Evolutionary conservation across 1,140 invertebrate species (phyloP), one percentile per base, ranked within the genome.

Genomic region (Oedothorax gibbosus): DNA sequence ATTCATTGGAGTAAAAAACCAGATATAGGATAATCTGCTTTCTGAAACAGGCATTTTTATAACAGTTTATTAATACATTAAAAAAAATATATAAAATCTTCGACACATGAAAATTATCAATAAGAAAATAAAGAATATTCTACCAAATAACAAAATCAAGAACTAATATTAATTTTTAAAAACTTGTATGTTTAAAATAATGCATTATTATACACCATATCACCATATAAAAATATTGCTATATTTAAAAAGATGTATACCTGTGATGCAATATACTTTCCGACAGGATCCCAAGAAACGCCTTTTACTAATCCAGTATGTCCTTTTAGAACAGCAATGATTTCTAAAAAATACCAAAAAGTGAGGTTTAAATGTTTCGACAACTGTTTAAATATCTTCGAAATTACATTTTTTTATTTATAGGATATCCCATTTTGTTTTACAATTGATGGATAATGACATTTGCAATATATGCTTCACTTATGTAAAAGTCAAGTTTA

Each of bases 211-310:
- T 53, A n/a, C 49, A 14, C 7, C 18, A 21, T 72, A n/a, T 53
- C 15, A 73, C 12, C 15, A 54, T 15, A 73, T 53, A 18, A 54
- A 54, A 53, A 12, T 51, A 10, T 6, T 10, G 21, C 4, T 18
- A 60, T 60, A 10, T 76, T 21, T 12, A 51, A 64, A 50, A 9
- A 9, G 14, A 71, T 86, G 14, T 15, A 54, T 87, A 91, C 90
- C 88, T 99, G 98, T 49, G 96, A 96, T 5, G 97, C 97, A 56
- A 99, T 90, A 90, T 98, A 99, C 91, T 98, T 98, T 0, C 98
- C 98, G 79, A 98, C 94, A 0, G 98, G 98, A 91, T 99, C 98
- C 97, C 98, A 99, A n/a, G 96, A 94, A 11, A 99, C 95, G 20
- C 98, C 98, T 92, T 98, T 98, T 0, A 99, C 97, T 86, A 99